Conservation (phyloP, 2,113 vertebrate species). For the Phyllopteryx taeniolatus region DNA sequence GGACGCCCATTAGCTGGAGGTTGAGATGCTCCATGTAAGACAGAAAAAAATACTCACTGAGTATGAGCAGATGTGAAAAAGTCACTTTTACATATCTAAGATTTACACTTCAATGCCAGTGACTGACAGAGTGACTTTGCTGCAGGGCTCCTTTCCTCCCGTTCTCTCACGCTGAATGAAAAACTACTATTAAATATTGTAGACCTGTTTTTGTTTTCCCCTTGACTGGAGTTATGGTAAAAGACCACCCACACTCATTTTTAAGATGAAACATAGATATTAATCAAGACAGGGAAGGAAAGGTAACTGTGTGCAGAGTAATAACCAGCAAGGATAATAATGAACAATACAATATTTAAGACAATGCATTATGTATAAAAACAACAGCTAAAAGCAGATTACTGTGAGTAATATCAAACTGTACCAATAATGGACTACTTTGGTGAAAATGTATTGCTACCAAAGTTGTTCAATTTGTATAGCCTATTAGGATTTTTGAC, state of each 20-base stretch:
- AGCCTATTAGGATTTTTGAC: neutral
- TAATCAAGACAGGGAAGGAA: neutral
- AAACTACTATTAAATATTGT: neutral
- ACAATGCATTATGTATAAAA: neutral
- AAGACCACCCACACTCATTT: neutral
- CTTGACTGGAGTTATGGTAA: slow-evolving; percentile 4
- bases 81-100: slow-evolving; percentile 25
- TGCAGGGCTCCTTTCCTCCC: slow-evolving; percentile 11
- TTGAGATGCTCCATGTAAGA: slow-evolving; percentile 2
- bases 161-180: neutral
- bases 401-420: neutral
- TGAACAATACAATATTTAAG: neutral
- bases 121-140: slow-evolving; percentile 6
- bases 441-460: neutral
- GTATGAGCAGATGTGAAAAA: neutral
- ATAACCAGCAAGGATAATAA: neutral
- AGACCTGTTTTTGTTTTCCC: neutral
- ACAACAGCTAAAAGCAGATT: neutral
- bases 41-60: neutral
- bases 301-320: neutral
- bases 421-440: neutral
- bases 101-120: slow-evolving; percentile 14
- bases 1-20: neutral
- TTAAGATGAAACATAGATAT: neutral
- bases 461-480: neutral